Base-by-base conservation (phyloP, 2,113 vertebrate genomes). In the Ptychochromis oligacanthus region DNA sequence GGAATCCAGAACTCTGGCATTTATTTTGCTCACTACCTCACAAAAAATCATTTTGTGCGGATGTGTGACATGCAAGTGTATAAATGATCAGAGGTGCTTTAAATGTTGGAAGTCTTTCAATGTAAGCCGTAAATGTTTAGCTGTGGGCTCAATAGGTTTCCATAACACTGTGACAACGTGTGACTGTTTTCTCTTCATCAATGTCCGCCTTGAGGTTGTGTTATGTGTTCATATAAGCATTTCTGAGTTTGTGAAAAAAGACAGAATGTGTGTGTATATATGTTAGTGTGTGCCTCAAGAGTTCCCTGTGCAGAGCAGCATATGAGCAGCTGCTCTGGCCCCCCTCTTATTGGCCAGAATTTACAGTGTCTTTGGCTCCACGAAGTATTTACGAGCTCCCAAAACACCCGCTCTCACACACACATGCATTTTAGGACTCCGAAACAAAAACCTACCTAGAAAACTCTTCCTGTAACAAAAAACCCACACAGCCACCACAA, bases 331-430 rank as follows among this genome's bases (percentile, higher is more conserved):
- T 95, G 95, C 92, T 90, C 76, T 10, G 81, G 80, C 80, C 80
- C 84, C 88, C 86, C 86, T 93, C 91, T 93, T 94, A 94, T 94
- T 95, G 91, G 93, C 60, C 87, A 94, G 89, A 93, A 95, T 95
- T 96, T 95, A 96, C 93, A 93, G 93, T 93, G 93, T 92, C 91
- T 92, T 93, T 86, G 93, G 91, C 93, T 94, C 95, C 94, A 91
- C 92, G 89, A 95, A 95, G 94, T 95, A 95, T 96, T 96, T 96
- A 96, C 90, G 91, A 95, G 94, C 89, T 94, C 87, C 91, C 89
- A 93, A 92, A 92, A 92, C 88, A 93, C 89, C 88, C 55, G 79
- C 91, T 94, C 92, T 93, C 89, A 91, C 92, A 85, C 87, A 88
- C 87, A 84, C 88, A 54, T 83, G 85, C 84, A 85, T 87, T 92